A percentile compares a stretch with the other conserved stretches of the same genome.
Evolutionary conservation across 2,888 invertebrate genomes (phyloP).

Genomic region (Agrenia bidenticulata): DNA sequence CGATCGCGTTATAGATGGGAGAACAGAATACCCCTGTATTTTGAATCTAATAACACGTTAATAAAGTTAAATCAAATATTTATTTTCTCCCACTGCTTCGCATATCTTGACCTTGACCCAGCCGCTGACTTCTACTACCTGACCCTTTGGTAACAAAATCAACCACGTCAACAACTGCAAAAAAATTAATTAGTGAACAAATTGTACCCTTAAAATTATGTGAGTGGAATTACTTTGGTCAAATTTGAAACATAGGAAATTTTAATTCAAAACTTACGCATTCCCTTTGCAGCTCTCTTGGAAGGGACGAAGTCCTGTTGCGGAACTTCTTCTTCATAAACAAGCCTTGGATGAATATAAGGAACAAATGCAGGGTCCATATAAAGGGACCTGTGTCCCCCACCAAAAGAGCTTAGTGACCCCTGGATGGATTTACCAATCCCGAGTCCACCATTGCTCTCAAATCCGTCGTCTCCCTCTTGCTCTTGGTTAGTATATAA

Average conservation of each 20-base stretch:
- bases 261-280: constrained; percentile 1
- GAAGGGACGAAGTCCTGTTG: background rate
- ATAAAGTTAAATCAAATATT: background rate
- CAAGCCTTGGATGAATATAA: constrained; percentile 6
- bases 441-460: background rate
- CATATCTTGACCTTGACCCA: constrained; percentile 6
- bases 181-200: background rate
- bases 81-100: background rate
- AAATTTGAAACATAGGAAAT: too few species aligned
- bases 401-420: background rate
- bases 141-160: constrained; percentile 9
- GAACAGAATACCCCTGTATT: background rate
- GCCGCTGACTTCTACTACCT: background rate
- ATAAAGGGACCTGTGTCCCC: constrained; percentile 3
- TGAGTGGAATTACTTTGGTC: too few species aligned
- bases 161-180: constrained; percentile 4
- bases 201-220: too few species aligned
- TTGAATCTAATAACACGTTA: too few species aligned
- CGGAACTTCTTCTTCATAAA: background rate
- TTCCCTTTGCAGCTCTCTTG: constrained; percentile 3
- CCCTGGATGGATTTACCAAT: too few species aligned
- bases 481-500: too few species aligned
- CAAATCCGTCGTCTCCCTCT: constrained; percentile 2
- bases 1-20: too few species aligned
- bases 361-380: constrained; percentile 7